These are phyloP conservation scores for Siphamia tubifer DNA, from an alignment of 2,113 vertebrate species.

Conservation along the genomic window DNA sequence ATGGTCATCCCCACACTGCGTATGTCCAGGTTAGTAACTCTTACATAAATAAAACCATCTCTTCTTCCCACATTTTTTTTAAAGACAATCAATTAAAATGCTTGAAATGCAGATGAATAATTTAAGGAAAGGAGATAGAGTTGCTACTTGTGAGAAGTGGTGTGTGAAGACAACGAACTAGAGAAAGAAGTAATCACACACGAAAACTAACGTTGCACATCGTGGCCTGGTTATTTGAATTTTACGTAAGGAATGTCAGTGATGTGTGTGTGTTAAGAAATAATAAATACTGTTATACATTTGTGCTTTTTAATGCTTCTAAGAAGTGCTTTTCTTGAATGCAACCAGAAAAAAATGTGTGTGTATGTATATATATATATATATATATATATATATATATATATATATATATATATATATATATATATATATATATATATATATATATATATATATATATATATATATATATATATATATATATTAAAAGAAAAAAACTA, in stretches of 20 bases:
- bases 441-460: neutral
- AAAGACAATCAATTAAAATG: neutral
- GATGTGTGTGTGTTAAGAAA: neutral
- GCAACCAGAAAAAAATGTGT: no score
- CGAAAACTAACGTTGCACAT: neutral
- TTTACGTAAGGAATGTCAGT: neutral
- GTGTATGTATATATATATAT: no score
- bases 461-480: neutral
- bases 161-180: no score
- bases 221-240: neutral
- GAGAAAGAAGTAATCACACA: neutral
- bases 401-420: neutral
- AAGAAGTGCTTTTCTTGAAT: no score
- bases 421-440: neutral
- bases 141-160: neutral
- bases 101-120: neutral
- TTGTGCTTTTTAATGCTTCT: neutral
- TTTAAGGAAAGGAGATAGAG: neutral
- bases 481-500: neutral
- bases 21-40: neutral
- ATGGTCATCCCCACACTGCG: neutral
- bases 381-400: neutral
- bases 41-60: neutral
- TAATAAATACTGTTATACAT: neutral
- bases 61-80: no score